Percentiles rank a stretch among this genome's conserved stretches.
Evolutionary conservation across 2,797 vertebrate genomes (phyloP).

Genomic region (Manis crassicaudata): DNA sequence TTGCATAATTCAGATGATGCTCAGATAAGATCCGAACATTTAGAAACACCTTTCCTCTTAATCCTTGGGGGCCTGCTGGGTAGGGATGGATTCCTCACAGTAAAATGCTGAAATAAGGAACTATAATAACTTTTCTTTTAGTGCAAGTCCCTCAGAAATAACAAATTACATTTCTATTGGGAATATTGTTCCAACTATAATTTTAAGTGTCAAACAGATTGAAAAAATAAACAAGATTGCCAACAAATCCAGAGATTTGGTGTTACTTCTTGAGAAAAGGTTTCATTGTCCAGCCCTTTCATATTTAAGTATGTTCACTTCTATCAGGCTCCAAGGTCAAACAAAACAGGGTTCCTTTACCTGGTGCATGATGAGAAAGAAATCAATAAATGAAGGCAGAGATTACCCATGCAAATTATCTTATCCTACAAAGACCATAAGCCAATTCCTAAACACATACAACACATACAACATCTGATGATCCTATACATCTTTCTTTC

Average conservation of each 20-base stretch:
- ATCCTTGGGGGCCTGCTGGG: not conserved
- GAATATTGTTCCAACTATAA: conserved; percentile 33
- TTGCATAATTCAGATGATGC: conserved; percentile 17
- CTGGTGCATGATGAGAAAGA: not conserved
- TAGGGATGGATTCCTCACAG: not conserved
- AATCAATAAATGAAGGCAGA: not conserved
- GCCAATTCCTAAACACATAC: not conserved
- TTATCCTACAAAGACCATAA: not conserved
- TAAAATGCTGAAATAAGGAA: conserved; percentile 17
- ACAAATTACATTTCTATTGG: conserved; percentile 14
- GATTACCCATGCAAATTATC: not conserved
- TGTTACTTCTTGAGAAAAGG: not conserved
- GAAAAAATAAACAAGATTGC: not conserved
- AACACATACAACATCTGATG: not conserved
- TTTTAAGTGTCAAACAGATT: not conserved
- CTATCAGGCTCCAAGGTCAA: not conserved
- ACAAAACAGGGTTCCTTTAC: not conserved
- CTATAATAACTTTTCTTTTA: not conserved
- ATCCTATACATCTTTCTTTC: not conserved
- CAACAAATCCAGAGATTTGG: conserved; percentile 15
- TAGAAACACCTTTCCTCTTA: conserved; percentile 36
- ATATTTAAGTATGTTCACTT: not conserved
- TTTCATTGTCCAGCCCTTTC: not conserved
- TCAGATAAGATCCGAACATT: not conserved
- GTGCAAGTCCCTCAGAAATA: not conserved